Evolutionary conservation across 2,888 invertebrate genomes (phyloP).

Genomic region (Lumbricus terrestris): DNA sequence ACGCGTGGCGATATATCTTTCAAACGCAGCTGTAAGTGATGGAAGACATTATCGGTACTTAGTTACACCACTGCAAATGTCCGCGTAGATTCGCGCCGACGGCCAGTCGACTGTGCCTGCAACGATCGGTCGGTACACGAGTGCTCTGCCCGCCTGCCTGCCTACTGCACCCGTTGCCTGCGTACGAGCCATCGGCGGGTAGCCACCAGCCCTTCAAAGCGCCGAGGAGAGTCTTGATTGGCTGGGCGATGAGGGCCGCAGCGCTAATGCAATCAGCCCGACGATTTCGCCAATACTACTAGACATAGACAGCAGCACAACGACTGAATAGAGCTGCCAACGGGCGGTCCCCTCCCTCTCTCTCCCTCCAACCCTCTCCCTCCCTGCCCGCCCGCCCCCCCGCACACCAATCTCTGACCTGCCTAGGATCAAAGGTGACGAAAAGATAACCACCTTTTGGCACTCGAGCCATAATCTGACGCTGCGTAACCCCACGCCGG

Average conservation of each 20-base stretch:
- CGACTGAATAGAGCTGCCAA: background rate
- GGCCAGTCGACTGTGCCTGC: background rate
- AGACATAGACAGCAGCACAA: background rate
- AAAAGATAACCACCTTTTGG: slow-evolving; percentile 3
- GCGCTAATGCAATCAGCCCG: background rate
- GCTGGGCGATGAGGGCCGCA: background rate
- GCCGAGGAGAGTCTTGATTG: background rate
- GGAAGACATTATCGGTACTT: slow-evolving; percentile 3
- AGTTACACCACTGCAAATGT: background rate
- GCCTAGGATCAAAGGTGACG: background rate
- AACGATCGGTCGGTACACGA: background rate
- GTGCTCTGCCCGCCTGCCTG: background rate
- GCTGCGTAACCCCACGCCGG: background rate
- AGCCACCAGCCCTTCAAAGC: background rate
- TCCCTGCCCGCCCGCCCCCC: background rate
- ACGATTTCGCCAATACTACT: background rate
- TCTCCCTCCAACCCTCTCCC: background rate
- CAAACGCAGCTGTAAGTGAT: slow-evolving; percentile 3
- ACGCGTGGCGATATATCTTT: background rate
- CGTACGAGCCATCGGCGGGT: background rate
- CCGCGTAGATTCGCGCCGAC: background rate
- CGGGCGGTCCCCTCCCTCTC: background rate
- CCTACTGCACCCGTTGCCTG: background rate
- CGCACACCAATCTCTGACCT: background rate
- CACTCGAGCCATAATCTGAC: background rate